phyloP scores from a whole-genome alignment of 2,797 vertebrate species.

The Avahi laniger region DNA sequence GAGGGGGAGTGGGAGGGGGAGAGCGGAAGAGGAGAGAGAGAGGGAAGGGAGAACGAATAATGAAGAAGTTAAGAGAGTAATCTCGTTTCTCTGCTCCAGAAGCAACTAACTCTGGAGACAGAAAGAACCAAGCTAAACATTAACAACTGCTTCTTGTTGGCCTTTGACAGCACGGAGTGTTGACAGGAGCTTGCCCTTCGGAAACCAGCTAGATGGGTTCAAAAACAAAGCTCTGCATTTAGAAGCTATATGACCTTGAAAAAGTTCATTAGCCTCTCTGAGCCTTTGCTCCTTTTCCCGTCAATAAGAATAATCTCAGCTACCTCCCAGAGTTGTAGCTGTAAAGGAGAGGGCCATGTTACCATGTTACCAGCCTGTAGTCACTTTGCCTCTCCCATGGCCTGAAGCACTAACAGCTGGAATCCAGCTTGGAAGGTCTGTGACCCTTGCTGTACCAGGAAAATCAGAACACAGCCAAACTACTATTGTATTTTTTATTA shows the following conservation, averaged over 20 bases:
- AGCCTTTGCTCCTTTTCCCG: background rate
- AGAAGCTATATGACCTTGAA: background rate
- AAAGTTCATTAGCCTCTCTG: background rate
- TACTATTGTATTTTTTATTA: constrained; percentile 75
- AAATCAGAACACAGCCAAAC: constrained; percentile 57
- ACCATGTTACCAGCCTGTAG: too few species aligned
- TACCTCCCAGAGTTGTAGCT: background rate
- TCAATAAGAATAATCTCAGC: background rate
- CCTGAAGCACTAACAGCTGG: background rate
- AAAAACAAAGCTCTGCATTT: background rate
- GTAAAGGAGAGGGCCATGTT: background rate
- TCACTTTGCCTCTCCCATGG: rapidly evolving
- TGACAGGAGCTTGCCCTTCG: background rate
- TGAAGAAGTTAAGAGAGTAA: background rate
- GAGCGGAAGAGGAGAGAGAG: background rate
- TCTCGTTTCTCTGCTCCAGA: background rate
- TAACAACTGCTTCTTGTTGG: background rate
- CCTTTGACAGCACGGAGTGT: background rate
- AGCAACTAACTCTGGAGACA: constrained; percentile 46
- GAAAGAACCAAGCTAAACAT: constrained; percentile 21
- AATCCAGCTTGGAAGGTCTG: background rate
- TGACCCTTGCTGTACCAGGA: background rate
- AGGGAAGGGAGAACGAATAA: background rate
- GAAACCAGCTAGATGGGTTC: background rate
- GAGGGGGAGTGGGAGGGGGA: background rate